phyloP scores from a whole-genome alignment of 2,113 vertebrate genomes.

The Myotis davidii region DNA sequence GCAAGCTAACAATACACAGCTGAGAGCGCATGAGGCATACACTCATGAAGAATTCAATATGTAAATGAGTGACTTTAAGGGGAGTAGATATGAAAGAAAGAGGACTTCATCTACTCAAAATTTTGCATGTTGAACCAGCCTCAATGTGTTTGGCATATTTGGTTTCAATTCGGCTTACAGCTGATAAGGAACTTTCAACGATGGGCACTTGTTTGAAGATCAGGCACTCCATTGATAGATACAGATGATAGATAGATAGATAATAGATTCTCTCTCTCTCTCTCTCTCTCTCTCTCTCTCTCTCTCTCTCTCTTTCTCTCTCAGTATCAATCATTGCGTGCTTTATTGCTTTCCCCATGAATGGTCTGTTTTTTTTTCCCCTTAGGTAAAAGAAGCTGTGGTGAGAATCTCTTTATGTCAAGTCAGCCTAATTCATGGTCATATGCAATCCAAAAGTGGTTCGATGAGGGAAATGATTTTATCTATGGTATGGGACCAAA shows the following conservation, averaged over 20 bases:
- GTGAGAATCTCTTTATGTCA: constrained; percentile 62
- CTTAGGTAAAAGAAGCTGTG: background rate
- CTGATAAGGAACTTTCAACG: background rate
- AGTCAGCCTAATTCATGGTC: fast-evolving
- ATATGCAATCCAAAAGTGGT: background rate
- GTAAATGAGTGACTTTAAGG: background rate
- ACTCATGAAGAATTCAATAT: background rate
- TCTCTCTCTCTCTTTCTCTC: background rate
- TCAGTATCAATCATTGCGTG: background rate
- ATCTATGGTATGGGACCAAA: background rate
- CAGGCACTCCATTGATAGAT: background rate
- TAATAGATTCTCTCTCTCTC: too few relatives aligned
- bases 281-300: background rate
- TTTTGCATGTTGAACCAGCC: background rate
- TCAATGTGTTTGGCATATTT: background rate
- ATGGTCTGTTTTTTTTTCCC: background rate
- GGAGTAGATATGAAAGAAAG: background rate
- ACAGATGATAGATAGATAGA: background rate
- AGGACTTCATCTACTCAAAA: background rate
- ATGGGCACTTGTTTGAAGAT: background rate
- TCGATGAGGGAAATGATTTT: background rate
- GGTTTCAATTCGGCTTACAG: background rate
- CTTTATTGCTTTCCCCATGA: background rate
- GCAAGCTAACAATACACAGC: background rate
- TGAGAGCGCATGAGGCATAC: background rate